A percentile compares a stretch with the other conserved stretches of the same genome.
Conservation (phyloP, 2,113 vertebrate genomes). For the Vicugna pacos region DNA sequence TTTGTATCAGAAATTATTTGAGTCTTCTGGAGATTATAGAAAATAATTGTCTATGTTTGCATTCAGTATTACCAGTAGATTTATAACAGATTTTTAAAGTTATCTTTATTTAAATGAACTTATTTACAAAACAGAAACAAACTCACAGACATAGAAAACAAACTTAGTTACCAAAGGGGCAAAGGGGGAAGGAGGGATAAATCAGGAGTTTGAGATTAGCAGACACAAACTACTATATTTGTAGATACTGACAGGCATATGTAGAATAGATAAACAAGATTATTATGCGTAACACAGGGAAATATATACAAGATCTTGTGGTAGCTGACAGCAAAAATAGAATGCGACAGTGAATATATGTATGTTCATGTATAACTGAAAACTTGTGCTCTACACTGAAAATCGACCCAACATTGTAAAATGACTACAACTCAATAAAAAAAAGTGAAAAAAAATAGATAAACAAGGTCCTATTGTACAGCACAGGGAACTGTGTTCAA, state of each 20-base stretch:
- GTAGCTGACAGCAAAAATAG: no score
- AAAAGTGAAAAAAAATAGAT: neutral
- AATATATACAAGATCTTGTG: neutral
- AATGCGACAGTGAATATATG: no score
- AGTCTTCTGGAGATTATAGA: neutral
- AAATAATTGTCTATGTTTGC: constrained; percentile 1
- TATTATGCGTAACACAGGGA: neutral
- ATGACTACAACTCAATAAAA: no score
- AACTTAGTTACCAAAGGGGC: neutral
- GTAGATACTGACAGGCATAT: no score
- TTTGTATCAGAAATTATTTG: neutral
- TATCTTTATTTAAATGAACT: neutral
- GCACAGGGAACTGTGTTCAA: neutral
- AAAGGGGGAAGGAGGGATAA: neutral
- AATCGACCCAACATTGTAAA: no score
- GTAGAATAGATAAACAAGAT: neutral
- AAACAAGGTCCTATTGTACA: neutral
- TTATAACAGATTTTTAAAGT: neutral
- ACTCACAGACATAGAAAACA: neutral
- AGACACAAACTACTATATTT: neutral
- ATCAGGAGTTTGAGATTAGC: neutral
- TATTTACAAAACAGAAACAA: neutral
- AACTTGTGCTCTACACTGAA: no score
- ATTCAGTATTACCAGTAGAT: neutral
- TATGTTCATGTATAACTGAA: no score